Conservation (phyloP, 2,113 vertebrate species). For the Aegotheles bennettii region DNA sequence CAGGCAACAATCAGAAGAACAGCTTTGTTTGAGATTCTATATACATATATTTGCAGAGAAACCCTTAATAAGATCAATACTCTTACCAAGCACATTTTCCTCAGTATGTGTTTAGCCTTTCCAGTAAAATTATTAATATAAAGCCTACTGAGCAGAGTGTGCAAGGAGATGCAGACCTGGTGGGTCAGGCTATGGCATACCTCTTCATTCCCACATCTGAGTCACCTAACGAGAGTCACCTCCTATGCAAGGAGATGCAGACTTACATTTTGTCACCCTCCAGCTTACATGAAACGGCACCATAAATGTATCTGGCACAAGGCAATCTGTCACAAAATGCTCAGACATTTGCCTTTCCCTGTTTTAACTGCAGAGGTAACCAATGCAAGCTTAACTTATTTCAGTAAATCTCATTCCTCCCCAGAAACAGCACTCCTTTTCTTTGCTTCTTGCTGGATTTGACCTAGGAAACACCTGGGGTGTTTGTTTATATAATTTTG, state of each 20-base stretch:
- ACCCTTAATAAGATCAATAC: constrained; percentile 6
- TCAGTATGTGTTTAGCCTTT: not conserved
- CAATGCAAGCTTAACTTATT: not conserved
- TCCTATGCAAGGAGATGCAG: not conserved
- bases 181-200: not conserved
- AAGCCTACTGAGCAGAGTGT: not conserved
- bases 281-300: not conserved
- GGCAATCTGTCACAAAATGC: not conserved
- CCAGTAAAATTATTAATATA: not conserved
- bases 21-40: not conserved
- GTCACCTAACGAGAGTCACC: not conserved
- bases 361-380: not conserved
- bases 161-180: no score
- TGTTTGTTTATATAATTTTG: not conserved
- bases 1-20: not conserved
- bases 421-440: not conserved
- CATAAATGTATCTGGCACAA: not conserved
- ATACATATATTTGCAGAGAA: not conserved
- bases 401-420: not conserved
- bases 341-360: not conserved
- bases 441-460: not conserved
- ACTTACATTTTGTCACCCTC: not conserved
- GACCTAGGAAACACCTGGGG: not conserved
- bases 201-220: not conserved
- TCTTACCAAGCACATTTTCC: not conserved